Base-by-base conservation (phyloP, 2,797 vertebrate species). In the Avahi laniger region DNA sequence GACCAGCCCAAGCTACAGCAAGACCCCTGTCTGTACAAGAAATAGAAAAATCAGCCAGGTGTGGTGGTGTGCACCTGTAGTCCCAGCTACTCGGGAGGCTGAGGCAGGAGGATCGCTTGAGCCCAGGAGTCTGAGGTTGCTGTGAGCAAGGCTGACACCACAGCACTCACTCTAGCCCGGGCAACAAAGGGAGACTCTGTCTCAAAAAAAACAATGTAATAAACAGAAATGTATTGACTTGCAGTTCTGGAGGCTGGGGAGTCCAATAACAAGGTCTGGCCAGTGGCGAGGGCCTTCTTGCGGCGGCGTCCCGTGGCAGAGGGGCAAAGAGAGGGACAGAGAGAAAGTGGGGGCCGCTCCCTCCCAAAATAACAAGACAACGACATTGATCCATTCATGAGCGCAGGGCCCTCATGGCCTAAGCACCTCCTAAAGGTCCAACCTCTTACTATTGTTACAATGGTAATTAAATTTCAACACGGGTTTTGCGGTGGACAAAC, bases 51-150 rank as follows among this genome's bases (percentile, higher is more conserved):
- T 43, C 7, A 59, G 57, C 57, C 0, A 4, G 57, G 57, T 4
- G 0, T 26, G 57, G 57, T 59, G 24, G 57, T 4, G 24, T 10
- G 2, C 0, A 1, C 24, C 24, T 59, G 10, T 11, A 11, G 57
- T 59, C 57, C 57, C 0, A 59, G 24, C 10, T 59, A 59, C 57
- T 26, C 0, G 24, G 57, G 0, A 59, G 24, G 24, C 57, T 59
- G 57, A 59, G 57, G 57, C 57, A 59, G 57, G 24, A 57, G 54
- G 54, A 24, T 57, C 24, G 48, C 48, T 50, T 50, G 14, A 50
- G 48, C 48, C 48, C 48, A 50, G 48, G 14, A 50, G 48, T 5
- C 4, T 15, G 48, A 50, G 48, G 48, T 15, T 50, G 14, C 48
- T 50, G 48, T 50, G 48, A 50, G 14, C 48, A 4, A 50, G 14